Evolutionary conservation across 2,797 vertebrate species (phyloP), one percentile per base, ranked within the genome.

Genomic region (Sebastolobus alascanus): DNA sequence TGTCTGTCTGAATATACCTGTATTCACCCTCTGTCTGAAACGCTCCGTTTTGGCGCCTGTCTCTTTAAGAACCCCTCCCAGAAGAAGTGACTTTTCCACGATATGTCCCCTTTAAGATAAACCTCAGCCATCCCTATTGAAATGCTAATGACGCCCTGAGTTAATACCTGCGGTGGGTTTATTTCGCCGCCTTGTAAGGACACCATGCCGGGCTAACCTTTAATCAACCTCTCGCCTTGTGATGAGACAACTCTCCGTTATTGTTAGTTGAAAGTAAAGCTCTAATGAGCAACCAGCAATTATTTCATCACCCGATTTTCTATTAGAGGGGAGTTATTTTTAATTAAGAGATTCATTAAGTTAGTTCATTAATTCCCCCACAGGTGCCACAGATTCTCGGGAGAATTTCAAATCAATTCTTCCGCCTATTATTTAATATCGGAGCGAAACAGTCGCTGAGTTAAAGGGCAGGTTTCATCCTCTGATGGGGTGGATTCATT

Each of bases 331-430:
- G 86, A 90, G 86, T 90, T 90, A 66, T 85, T 92, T 55, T 93
- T 94, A 94, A 93, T 94, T 91, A 93, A 93, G 74, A 87, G 82
- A 93, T 92, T 91, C 91, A 94, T 94, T 93, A 91, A 87, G 70
- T 90, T 75, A 85, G 85, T 90, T 93, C 89, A 93, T 92, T 94
- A 90, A 93, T 92, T 93, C 86, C 87, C 90, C 92, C 82, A 72
- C 88, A 94, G 90, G 91, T 92, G 88, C 83, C 63, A 1, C 1
- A 18, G 76, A 85, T 75, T 82, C 91, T 87, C 92, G 0, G 22
- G 91, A 78, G 92, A 77, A 68, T 85, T 86, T 86, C 68, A 72
- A 85, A 92, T 92, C 88, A 90, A 89, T 93, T 83, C 85, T 5
- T 27, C 67, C 33, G 68, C 85, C 79, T 88, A 64, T 93, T 92